Base-by-base conservation (phyloP, 1,140 invertebrate genomes). In the Zophobas morio region DNA sequence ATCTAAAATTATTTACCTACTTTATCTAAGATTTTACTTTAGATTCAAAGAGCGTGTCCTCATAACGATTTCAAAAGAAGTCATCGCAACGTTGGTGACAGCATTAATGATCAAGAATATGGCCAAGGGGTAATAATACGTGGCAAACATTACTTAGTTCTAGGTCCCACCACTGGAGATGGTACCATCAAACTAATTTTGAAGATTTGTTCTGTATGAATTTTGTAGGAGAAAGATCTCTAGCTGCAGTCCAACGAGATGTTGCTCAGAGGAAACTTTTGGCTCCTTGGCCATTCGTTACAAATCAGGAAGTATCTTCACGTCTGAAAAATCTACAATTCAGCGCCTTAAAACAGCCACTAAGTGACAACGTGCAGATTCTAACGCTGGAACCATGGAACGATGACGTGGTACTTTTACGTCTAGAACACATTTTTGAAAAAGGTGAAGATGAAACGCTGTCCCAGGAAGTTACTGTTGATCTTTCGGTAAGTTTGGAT, bases 361-460 rank as follows among this genome's bases (percentile, higher is more conserved):
- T 96, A 1, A 93, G 93, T 5, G 74, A 83, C 32, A 93, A 94
- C 84, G 88, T 95, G 2, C 90, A 94, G 78, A 84, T 96, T 37
- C 83, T 96, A 37, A 94, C 93, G 6, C 82, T 95, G 39, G 93
- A 94, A 82, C 90, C 91, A 47, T 91, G 91, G 88, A 35, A 51
- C 6, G 87, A 87, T 56, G 86, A 87, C 3, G 85, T 84, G 2
- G 74, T 91, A 35, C 85, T 95, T 32, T 77, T 96, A 1, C 87
- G 94, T 77, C 84, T 96, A 1, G 94, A 96, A 83, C 93, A 96
- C 84, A 87, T 94, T 77, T 93, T 91, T 79, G 92, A 94, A 82
- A 86, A 85, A 6, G 85, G 86, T 35, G 93, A 95, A 82, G 90
- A 94, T 71, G 77, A 82, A 0, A 79, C 86, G 33, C 80, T 89